These are phyloP conservation scores for Spodoptera frugiperda DNA, from an alignment of 1,140 invertebrate genomes.

Conservation along the genomic window DNA sequence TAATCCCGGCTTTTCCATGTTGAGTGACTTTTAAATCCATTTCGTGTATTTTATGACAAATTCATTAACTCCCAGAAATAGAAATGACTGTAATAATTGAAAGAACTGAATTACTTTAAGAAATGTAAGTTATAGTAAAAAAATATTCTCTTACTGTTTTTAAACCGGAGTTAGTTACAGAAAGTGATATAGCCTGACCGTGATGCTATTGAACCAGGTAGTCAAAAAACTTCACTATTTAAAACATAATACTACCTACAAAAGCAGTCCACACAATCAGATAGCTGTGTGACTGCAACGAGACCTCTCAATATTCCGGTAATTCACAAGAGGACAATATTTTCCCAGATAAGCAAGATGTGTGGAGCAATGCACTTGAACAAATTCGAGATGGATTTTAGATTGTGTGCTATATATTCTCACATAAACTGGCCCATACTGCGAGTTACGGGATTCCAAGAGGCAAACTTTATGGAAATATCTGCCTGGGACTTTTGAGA, in stretches of 20 bases:
- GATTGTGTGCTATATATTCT: constrained; percentile 33
- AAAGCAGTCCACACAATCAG: constrained; percentile 18
- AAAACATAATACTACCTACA: too few species aligned
- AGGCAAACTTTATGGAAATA: constrained; percentile 35
- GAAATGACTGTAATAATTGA: too few species aligned
- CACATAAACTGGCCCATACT: constrained; percentile 27
- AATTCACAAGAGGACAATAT: constrained; percentile 45
- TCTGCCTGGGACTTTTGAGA: background rate
- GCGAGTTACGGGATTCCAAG: constrained; percentile 23
- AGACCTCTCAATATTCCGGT: constrained; percentile 14
- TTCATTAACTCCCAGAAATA: too few species aligned
- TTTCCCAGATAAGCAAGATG: constrained; percentile 51
- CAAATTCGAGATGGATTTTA: constrained; percentile 47
- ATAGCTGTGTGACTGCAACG: constrained; percentile 22
- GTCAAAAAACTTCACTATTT: too few species aligned
- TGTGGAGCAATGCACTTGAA: constrained; percentile 50
- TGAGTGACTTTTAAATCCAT: too few species aligned
- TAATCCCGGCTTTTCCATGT: background rate
- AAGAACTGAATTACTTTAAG: too few species aligned
- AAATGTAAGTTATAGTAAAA: too few species aligned
- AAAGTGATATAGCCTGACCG: too few species aligned
- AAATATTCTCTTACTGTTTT: too few species aligned
- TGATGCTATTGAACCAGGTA: too few species aligned
- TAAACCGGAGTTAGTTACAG: too few species aligned
- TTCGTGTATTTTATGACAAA: too few species aligned